Evolutionary conservation across 2,797 vertebrate genomes (phyloP).

Genomic region (Peromyscus melanophrys): DNA sequence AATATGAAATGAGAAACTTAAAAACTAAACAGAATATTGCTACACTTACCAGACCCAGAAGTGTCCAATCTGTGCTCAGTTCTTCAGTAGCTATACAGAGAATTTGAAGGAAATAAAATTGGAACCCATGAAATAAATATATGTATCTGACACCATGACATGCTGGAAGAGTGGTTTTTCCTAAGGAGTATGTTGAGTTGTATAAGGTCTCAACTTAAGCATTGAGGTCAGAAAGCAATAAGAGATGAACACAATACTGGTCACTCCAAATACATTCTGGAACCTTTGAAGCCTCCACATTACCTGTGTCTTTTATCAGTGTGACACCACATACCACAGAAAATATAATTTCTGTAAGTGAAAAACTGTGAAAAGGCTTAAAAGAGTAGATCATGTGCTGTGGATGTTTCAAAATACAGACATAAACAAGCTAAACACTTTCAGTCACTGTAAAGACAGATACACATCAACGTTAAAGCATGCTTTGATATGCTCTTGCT

Average conservation of each 20-base stretch:
- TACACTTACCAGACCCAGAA: neutral
- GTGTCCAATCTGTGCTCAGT: neutral
- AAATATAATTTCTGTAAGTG: neutral
- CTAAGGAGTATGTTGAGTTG: neutral
- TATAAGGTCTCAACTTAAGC: neutral
- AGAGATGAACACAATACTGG: neutral
- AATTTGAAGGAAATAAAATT: neutral
- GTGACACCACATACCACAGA: neutral
- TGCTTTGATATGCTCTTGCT: neutral
- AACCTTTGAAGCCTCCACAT: neutral
- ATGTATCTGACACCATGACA: neutral
- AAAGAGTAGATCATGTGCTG: neutral
- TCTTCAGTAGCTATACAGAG: neutral
- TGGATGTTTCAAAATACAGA: neutral
- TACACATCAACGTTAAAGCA: neutral
- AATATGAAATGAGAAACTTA: neutral
- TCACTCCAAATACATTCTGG: neutral
- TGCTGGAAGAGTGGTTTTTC: neutral
- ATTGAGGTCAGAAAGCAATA: neutral
- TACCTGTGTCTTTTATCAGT: neutral
- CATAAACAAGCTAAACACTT: neutral
- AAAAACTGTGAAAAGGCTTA: neutral
- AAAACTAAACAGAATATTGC: neutral
- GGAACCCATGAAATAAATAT: neutral
- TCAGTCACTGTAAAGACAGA: neutral